Evolutionary conservation across 2,797 vertebrate species (phyloP).

Genomic region (Arrhamphus sclerolepis): DNA sequence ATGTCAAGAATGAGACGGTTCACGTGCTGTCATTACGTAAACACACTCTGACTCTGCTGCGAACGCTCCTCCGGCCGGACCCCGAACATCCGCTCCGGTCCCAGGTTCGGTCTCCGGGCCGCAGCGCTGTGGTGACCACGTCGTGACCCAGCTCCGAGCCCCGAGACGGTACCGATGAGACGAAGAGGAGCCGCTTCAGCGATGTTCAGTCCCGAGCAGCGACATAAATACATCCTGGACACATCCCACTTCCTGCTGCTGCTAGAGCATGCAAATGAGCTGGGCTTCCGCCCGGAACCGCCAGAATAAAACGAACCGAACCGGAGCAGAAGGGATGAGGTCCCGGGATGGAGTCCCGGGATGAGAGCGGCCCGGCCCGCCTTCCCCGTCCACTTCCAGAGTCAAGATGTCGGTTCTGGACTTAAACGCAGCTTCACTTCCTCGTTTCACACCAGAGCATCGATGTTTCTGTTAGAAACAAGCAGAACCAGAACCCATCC

Average conservation of each 20-base stretch:
- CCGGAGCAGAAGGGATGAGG: too few relatives aligned
- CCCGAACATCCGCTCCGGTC: background rate
- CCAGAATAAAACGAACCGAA: constrained; percentile 39
- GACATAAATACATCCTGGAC: constrained; percentile 75
- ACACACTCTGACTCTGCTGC: constrained; percentile 40
- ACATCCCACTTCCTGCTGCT: constrained; percentile 79
- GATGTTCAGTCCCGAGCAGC: constrained; percentile 70
- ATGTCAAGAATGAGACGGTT: constrained; percentile 35
- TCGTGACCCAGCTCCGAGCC: constrained; percentile 22
- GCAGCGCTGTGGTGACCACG: background rate
- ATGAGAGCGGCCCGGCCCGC: too few relatives aligned
- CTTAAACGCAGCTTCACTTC: too few relatives aligned
- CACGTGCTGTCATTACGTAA: constrained; percentile 64
- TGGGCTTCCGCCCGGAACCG: constrained; percentile 30
- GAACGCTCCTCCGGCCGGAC: constrained; percentile 21
- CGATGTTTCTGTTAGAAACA: too few relatives aligned
- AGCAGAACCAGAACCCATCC: too few relatives aligned
- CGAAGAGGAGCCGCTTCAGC: constrained; percentile 50
- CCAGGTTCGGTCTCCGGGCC: background rate
- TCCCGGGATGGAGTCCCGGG: too few relatives aligned
- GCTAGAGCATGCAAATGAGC: background rate
- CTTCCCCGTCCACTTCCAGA: too few relatives aligned
- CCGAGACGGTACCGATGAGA: constrained; percentile 35
- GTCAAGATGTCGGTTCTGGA: too few relatives aligned
- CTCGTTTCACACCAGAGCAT: too few relatives aligned